Base-by-base conservation (phyloP, 2,888 invertebrate species). In the Pocota personata region DNA sequence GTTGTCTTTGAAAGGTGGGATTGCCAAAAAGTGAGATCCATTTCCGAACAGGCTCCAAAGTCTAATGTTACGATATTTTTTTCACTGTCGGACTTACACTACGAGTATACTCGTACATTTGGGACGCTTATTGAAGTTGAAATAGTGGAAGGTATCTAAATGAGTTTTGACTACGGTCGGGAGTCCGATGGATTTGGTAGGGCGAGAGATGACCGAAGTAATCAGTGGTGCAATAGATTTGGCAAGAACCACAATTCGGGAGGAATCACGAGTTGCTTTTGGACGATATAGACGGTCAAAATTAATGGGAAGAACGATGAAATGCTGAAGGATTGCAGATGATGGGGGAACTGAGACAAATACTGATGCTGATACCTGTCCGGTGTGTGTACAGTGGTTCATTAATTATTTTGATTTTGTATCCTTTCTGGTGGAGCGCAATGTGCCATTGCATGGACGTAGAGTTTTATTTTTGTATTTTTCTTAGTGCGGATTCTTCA, bases 401-500 rank as follows among this genome's bases (percentile, higher is more conserved):
- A 83, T 83, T 83, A 83, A 83, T 83, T 83, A 83, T 83, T 78
- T 83, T 19, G 52, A 50, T 55, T 77, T 71, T 62, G 55, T 69
- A 57, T 77, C 69, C 48, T 60, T 62, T 50, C 58, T 12, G 30
- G 43, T 35, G 55, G 35, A 46, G 46, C 62, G 35, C 57, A 64
- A 55, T 48, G 69, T 12, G 32, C 32, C 52, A 57, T 55, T 71
- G 27, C 35, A 52, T 60, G 32, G 32, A 55, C 37, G 50, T 75
- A 19, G 19, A 48, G 10, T 48, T 64, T 46, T 52, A 19, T n/a
- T 76, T 50, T 55, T 69, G 50, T 77, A 21, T 14, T 30, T 58
- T 67, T 12, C 1, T 48, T 57, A 14, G 46, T 48, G 48, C 21
- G 35, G 40, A 19, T 64, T 52, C n/a, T 55, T 46, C 52, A 24